These are phyloP conservation scores for Pyrocoelia pectoralis DNA, from an alignment of 2,888 invertebrate genomes.

Conservation along the genomic window DNA sequence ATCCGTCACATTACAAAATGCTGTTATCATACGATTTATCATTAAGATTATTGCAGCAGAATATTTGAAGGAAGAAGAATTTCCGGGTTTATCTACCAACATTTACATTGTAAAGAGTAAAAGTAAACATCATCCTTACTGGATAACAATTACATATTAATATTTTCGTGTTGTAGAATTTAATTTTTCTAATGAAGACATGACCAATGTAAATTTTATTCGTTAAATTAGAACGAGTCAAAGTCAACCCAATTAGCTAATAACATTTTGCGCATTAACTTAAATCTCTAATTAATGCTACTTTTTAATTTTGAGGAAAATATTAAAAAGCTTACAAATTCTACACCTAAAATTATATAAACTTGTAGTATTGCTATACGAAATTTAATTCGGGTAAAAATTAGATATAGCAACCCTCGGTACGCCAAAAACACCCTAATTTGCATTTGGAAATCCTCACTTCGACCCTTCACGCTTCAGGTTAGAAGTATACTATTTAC, in stretches of 20 bases:
- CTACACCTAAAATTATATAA: not conserved
- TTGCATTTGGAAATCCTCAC: constrained; percentile 42
- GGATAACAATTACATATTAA: no score
- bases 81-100: no score
- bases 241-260: constrained; percentile 6
- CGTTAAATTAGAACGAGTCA: constrained; percentile 8
- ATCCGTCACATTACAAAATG: constrained; percentile 20
- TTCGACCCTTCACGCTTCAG: constrained; percentile 38
- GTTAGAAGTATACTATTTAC: constrained; percentile 33
- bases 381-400: constrained; percentile 36
- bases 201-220: not conserved
- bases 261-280: constrained; percentile 4
- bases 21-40: not conserved
- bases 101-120: no score
- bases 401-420: constrained; percentile 36
- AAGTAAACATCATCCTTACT: no score
- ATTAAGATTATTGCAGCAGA: not conserved
- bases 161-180: not conserved
- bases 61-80: no score
- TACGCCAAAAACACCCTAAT: constrained; percentile 39
- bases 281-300: constrained; percentile 2
- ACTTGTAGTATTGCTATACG: constrained; percentile 18
- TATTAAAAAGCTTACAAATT: constrained; percentile 6
- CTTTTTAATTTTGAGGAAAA: constrained; percentile 3
- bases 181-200: not conserved